phyloP scores from a whole-genome alignment of 2,797 vertebrate species.

The Lepus townsendii region DNA sequence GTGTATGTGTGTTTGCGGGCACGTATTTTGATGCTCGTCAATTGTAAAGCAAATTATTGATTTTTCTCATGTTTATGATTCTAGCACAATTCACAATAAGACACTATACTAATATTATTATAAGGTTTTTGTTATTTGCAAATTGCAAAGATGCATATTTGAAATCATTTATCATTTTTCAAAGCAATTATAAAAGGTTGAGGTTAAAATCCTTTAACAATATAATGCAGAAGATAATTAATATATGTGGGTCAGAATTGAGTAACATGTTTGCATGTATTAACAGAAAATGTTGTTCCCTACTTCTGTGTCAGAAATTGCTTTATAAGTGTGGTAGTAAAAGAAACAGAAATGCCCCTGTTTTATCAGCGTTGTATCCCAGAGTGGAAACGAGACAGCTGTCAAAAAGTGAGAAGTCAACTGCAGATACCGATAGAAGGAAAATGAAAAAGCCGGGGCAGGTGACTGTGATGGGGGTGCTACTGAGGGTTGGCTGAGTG shows the following conservation, averaged over 20 bases:
- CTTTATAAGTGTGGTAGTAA: neutral
- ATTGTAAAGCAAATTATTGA: neutral
- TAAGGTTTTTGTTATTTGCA: neutral
- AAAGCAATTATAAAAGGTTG: neutral
- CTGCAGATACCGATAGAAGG: neutral
- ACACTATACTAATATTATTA: neutral
- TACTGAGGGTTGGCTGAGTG: neutral
- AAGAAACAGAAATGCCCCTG: neutral
- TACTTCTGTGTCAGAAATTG: neutral
- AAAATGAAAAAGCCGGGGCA: neutral
- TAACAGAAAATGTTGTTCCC: neutral
- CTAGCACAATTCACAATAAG: neutral
- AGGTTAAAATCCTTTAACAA: neutral
- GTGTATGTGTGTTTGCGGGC: neutral
- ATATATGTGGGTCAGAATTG: too few relatives aligned
- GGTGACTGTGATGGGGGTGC: rapidly evolving
- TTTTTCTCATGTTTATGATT: neutral
- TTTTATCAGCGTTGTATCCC: neutral
- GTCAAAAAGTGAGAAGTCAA: neutral
- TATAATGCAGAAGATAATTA: neutral
- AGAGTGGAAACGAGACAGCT: neutral
- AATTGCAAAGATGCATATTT: neutral
- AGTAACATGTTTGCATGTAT: neutral
- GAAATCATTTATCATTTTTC: neutral
- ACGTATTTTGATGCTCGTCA: neutral